Base-by-base conservation (phyloP, 2,797 vertebrate species). In the Aulostomus chinensis region DNA sequence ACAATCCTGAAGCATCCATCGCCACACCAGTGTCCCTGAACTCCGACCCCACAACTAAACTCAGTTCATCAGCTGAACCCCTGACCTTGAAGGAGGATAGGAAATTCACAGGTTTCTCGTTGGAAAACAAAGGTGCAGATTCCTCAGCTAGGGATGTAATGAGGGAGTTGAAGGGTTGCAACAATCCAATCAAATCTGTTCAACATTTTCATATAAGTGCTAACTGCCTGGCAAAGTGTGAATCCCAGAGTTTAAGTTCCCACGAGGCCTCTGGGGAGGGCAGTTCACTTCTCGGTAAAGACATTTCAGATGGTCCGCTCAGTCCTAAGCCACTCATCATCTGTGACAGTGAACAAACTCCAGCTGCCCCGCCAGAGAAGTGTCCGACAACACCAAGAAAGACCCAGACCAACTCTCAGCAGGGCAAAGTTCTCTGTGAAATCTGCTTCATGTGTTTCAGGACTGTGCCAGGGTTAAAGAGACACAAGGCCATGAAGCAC, bases 401-500 rank as follows among this genome's bases (percentile, higher is more conserved):
- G 65, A 62, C 69, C 14, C 81, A 69, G 49, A 88, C 52, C 66
- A 65, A 40, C 10, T 4, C 62, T 60, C 86, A 76, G 74, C 86
- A 76, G 81, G 82, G 31, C 29, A 92, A 74, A 82, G 86, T 77
- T 48, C 90, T 91, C 34, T 98, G 97, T 2, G 94, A 98, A 68
- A 88, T 96, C 71, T 99, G 97, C 50, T 86, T 89, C 2, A 89
- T 94, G 77, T 90, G 91, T 72, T 99, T 98, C 73, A 89, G 93
- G 37, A 96, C 96, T 16, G 78, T 93, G 66, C 94, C 94, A 0
- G 97, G 97, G 35, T 88, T 99, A 78, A 96, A 93, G 73, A 92
- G 95, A 78, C 97, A 98, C 78, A 95, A 94, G 83, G 94, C 95
- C 62, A 92, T 96, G 86, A 99, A 98, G 56, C 96, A 99, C 58